Conservation (phyloP, 1,140 invertebrate genomes). For the Sogatella furcifera region DNA sequence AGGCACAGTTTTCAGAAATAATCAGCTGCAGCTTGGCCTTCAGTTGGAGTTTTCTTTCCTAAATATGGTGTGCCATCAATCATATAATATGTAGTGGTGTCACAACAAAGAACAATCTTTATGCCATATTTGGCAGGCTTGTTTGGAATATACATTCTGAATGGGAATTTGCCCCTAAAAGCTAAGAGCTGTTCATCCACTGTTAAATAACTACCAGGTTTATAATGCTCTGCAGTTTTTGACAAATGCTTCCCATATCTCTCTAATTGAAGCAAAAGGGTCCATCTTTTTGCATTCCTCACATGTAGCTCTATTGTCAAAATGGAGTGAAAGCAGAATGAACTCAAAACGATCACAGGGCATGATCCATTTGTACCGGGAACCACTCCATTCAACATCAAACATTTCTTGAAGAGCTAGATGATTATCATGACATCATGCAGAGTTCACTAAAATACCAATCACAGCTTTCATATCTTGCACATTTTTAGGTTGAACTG, state of each 20-base stretch:
- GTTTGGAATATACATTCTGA: constrained; percentile 35
- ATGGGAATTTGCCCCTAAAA: constrained; percentile 31
- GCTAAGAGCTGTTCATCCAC: constrained; percentile 22
- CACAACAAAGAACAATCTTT: constrained; percentile 30
- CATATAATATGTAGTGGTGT: constrained; percentile 28
- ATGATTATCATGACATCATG: constrained; percentile 5
- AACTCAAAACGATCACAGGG: constrained; percentile 16
- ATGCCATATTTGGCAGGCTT: constrained; percentile 38
- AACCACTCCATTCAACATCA: constrained; percentile 6
- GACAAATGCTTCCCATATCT: constrained; percentile 17
- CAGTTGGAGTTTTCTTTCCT: background rate
- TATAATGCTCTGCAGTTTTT: constrained; percentile 7
- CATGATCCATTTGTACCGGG: constrained; percentile 18
- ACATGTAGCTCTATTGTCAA: constrained; percentile 19
- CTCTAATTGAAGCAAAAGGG: constrained; percentile 19
- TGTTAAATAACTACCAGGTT: constrained; percentile 10
- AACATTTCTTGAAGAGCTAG: constrained; percentile 5
- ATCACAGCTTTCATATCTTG: constrained; percentile 7
- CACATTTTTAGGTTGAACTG: constrained; percentile 4
- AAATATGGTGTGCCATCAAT: constrained; percentile 5
- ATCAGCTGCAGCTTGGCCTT: background rate
- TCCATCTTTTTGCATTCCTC: constrained; percentile 13
- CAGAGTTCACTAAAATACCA: constrained; percentile 9
- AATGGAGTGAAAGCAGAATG: constrained; percentile 13
- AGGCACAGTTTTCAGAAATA: background rate